These are phyloP conservation scores for Chloroclysta siterata DNA, from an alignment of 2,888 invertebrate species.

Conservation along the genomic window DNA sequence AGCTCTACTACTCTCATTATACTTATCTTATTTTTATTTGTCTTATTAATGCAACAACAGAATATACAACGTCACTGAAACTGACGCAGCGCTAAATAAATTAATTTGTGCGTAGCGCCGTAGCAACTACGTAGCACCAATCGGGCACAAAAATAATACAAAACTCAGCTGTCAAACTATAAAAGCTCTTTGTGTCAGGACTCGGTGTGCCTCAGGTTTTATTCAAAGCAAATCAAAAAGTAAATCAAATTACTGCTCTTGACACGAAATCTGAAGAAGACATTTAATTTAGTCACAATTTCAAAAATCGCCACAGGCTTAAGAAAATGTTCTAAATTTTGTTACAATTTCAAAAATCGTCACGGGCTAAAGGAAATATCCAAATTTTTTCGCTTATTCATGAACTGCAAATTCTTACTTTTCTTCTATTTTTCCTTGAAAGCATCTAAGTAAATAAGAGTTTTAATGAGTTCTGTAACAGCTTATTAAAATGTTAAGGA, in stretches of 20 bases:
- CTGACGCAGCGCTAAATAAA: no score
- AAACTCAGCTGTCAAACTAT: neutral
- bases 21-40: no score
- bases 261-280: conserved; percentile 14
- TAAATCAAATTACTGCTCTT: conserved; percentile 19
- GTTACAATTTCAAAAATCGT: no score
- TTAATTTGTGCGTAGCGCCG: no score
- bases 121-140: no score
- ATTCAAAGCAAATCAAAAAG: neutral
- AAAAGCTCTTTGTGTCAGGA: neutral
- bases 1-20: no score
- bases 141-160: no score
- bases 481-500: conserved; percentile 52
- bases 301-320: conserved; percentile 12
- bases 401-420: conserved; percentile 5
- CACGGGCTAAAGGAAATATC: conserved; percentile 31
- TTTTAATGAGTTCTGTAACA: conserved; percentile 55
- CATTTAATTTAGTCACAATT: conserved; percentile 10
- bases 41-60: no score
- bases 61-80: no score
- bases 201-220: neutral
- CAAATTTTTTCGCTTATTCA: conserved; percentile 8
- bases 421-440: conserved; percentile 10
- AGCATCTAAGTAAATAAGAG: conserved; percentile 49
- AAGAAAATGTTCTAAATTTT: conserved; percentile 29